These are phyloP conservation scores for Peromyscus aztecus DNA, from an alignment of 2,797 vertebrate genomes.

Conservation along the genomic window DNA sequence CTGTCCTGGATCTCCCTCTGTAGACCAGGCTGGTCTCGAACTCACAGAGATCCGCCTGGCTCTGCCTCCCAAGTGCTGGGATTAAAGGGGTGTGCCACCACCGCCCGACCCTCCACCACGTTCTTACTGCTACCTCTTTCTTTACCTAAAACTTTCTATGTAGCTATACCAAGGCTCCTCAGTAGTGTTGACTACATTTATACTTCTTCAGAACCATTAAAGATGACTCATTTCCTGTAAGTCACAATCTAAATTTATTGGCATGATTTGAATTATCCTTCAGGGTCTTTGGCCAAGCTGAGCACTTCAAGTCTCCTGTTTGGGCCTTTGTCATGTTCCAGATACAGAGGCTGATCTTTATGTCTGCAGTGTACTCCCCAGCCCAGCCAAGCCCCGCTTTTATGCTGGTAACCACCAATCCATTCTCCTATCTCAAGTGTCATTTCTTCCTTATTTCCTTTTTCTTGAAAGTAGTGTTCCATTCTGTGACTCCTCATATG, in stretches of 20 bases:
- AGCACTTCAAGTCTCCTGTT: background rate
- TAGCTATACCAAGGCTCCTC: background rate
- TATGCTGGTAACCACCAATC: background rate
- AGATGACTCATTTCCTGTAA: background rate
- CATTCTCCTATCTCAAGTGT: background rate
- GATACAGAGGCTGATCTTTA: background rate
- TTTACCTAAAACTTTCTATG: background rate
- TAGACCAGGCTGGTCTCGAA: too few species aligned
- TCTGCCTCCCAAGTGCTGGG: too few species aligned
- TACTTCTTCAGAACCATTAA: background rate
- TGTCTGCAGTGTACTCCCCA: background rate
- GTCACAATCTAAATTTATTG: slow-evolving; percentile 9
- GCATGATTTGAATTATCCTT: background rate
- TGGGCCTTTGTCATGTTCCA: background rate
- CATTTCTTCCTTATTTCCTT: slow-evolving; percentile 12
- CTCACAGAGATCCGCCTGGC: too few species aligned
- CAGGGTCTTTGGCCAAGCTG: background rate
- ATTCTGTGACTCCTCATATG: background rate
- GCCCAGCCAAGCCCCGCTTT: background rate
- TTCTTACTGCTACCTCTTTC: background rate
- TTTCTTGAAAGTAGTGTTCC: background rate
- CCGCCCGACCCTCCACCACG: too few species aligned
- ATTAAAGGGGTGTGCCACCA: too few species aligned
- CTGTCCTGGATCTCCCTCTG: too few species aligned
- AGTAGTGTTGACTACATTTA: background rate